Base-by-base conservation (phyloP, 2,888 invertebrate genomes). In the Clunio marinus region DNA sequence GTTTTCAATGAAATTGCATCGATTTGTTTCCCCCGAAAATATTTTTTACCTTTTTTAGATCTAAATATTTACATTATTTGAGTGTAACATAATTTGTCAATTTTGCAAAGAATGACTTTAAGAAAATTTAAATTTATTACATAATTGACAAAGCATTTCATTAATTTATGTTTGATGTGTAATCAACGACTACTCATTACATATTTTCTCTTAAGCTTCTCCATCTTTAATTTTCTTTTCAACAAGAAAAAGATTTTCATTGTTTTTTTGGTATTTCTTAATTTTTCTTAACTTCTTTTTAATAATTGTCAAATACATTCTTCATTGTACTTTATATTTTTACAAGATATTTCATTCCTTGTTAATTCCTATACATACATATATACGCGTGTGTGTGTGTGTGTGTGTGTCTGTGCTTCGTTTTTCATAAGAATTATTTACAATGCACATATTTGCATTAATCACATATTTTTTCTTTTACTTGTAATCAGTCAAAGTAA, bases 401-500 rank as follows among this genome's bases (percentile, higher is more conserved):
- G n/a, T n/a, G n/a, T n/a, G n/a, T n/a, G n/a, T n/a, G n/a, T n/a
- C n/a, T n/a, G n/a, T n/a, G n/a, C n/a, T n/a, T n/a, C n/a, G n/a
- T n/a, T n/a, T n/a, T n/a, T n/a, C n/a, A 57, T 2, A 13, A 57
- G 25, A 13, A 27, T 2, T 57, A 57, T 57, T 57, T 24, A 57
- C 57, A 57, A 5, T 10, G n/a, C n/a, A 7, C n/a, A 57, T 7
- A 45, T 25, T 57, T 57, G 57, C 15, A 25, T 25, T 57, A 57
- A 57, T 57, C 57, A 57, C 57, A 57, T n/a, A n/a, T 57, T 27
- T 4, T 15, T 46, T 25, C 28, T 25, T 57, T 24, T 20, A 51
- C 57, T 2, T 27, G 57, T 57, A 57, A 27, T 57, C 57, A 57
- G 57, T 57, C 57, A 24, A 27, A 57, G 15, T 20, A 20, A 41